Conservation (phyloP, 2,888 invertebrate genomes). For the Drosophila austrosaltans region DNA sequence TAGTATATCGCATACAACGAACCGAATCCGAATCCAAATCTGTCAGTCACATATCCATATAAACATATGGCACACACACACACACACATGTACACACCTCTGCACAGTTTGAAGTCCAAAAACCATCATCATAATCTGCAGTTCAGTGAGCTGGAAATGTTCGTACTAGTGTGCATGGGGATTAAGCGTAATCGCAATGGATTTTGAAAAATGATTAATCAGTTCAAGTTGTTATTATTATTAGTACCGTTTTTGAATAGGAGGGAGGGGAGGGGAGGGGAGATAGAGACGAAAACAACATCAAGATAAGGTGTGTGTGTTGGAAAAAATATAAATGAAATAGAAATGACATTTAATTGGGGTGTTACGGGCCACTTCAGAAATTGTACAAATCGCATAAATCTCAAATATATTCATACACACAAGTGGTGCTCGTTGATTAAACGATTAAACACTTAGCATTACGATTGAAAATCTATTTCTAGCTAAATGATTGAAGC, state of each 20-base stretch:
- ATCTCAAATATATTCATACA: slow-evolving; percentile 24
- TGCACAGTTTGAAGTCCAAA: slow-evolving; percentile 13
- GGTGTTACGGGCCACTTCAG: slow-evolving; percentile 26
- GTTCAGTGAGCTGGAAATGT: slow-evolving; percentile 67
- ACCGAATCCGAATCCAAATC: slow-evolving; percentile 43
- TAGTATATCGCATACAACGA: slow-evolving; percentile 25
- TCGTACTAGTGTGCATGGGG: slow-evolving; percentile 39
- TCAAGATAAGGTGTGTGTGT: slow-evolving; percentile 30
- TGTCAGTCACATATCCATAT: slow-evolving; percentile 60
- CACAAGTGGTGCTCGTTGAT: slow-evolving; percentile 32
- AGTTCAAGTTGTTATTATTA: slow-evolving; percentile 34
- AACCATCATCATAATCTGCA: slow-evolving; percentile 42
- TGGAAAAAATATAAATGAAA: slow-evolving; percentile 8
- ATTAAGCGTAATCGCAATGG: slow-evolving; percentile 67
- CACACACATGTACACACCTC: slow-evolving; percentile 12
- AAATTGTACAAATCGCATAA: slow-evolving; percentile 7
- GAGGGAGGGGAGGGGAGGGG: not conserved
- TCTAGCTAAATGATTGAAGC: slow-evolving; percentile 14
- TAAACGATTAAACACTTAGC: slow-evolving; percentile 43
- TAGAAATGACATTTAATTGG: slow-evolving; percentile 43
- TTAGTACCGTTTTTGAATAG: slow-evolving; percentile 24
- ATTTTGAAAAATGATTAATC: slow-evolving; percentile 63
- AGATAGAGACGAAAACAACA: slow-evolving; percentile 15
- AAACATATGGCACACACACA: slow-evolving; percentile 16
- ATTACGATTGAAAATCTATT: slow-evolving; percentile 11